Base-by-base conservation (phyloP, 2,888 invertebrate genomes). In the Frankliniella intonsa region DNA sequence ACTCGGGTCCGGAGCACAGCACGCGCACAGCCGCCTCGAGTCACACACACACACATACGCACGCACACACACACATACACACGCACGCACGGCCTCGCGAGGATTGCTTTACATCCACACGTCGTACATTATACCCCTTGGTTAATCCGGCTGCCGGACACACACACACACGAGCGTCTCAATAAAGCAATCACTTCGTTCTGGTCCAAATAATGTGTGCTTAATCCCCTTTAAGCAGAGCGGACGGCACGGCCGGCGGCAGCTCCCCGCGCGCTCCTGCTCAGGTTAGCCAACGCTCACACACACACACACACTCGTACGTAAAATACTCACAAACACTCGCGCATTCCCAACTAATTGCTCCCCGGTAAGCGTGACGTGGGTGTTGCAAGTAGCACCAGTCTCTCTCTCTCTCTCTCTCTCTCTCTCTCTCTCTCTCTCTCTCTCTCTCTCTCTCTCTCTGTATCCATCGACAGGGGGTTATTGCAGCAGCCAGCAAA, bases 351-450 rank as follows among this genome's bases (percentile, higher is more conserved):
- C 69, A 76, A 22, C 69, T 76, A 76, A 76, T 76, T 76, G 25
- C 25, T 22, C 38, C n/a, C 69, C n/a, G 69, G n/a, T 22, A 76
- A 76, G n/a, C 69, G 69, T 76, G 69, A 76, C 25, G 69, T 76
- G 25, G 69, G 69, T 76, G 69, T 76, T 76, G 69, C 69, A 76
- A 76, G 69, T 76, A 76, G 69, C 69, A 12, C 69, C 69, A 22
- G 10, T 8, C 25, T 25, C 69, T 25, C 2, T 10, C 9, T 22
- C n/a, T 69, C 69, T 9, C 69, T 17, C 19, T 3, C 9, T 22
- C n/a, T 22, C 22, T 9, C n/a, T 22, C 69, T 69, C 22, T 69
- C 69, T 69, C 69, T 22, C 65, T 10, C n/a, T 65, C 65, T n/a
- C 65, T 65, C 65, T 65, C 65, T 65, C 65, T 65, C 65, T n/a